These are phyloP conservation scores for Bombus ignitus DNA, from an alignment of 1,140 invertebrate genomes.

Conservation along the genomic window DNA sequence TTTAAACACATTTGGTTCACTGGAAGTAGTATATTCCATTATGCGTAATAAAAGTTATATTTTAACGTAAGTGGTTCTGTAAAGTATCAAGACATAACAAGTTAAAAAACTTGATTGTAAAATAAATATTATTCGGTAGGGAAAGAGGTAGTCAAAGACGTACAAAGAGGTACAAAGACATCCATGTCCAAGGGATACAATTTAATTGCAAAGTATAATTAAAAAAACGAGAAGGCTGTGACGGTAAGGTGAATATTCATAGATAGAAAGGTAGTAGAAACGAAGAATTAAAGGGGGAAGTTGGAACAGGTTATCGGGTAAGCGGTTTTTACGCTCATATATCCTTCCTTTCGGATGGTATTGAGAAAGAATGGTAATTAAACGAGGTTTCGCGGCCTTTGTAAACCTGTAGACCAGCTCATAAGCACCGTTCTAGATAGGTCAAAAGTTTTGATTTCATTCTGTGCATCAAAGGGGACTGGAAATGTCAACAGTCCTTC, in stretches of 20 bases:
- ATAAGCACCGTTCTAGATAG: constrained; percentile 16
- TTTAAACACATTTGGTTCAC: no score
- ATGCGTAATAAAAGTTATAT: no score
- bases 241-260: background rate
- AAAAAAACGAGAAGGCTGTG: no score
- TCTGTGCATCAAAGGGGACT: background rate
- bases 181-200: background rate
- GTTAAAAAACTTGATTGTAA: background rate
- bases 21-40: no score
- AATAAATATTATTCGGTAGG: background rate
- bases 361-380: constrained; percentile 20
- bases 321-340: constrained; percentile 1
- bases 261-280: background rate
- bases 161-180: background rate
- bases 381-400: constrained; percentile 1
- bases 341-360: background rate
- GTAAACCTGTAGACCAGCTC: background rate
- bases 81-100: no score
- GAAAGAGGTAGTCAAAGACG: background rate
- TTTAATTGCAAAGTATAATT: background rate
- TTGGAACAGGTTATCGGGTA: constrained; percentile 7
- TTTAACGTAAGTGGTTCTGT: no score
- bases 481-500: background rate
- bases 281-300: background rate
- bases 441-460: constrained; percentile 34